A percentile compares a stretch with the other conserved stretches of the same genome.
phyloP scores from a whole-genome alignment of 2,113 vertebrate species.

The Pedionomus torquatus region DNA sequence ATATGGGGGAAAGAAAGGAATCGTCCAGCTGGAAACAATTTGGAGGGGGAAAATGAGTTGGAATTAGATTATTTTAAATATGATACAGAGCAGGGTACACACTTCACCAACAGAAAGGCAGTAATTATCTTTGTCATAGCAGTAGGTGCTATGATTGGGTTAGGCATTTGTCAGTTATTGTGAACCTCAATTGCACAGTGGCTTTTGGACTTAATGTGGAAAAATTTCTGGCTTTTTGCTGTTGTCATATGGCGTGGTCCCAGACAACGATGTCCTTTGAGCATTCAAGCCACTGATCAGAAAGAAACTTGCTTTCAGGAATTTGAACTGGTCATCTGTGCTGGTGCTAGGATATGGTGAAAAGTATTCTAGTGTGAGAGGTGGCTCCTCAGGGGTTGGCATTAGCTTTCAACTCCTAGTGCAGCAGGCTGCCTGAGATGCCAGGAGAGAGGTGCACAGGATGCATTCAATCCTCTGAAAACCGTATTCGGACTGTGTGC shows the following conservation, averaged over 20 bases:
- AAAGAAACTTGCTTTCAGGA: neutral
- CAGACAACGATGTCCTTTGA: neutral
- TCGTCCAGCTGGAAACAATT: constrained; percentile 49
- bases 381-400: neutral
- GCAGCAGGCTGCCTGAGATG: neutral
- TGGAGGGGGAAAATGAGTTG: constrained; percentile 36
- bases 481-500: neutral
- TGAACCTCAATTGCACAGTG: neutral
- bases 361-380: neutral
- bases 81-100: constrained; percentile 31
- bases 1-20: constrained; percentile 11
- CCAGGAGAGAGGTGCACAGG: neutral
- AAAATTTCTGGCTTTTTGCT: neutral
- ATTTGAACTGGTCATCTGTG: neutral
- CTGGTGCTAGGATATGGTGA: neutral
- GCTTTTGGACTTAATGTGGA: neutral
- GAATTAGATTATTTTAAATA: constrained; percentile 64
- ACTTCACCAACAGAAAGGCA: neutral
- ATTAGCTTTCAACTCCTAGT: neutral
- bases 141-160: constrained; percentile 51
- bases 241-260: neutral
- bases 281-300: neutral
- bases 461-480: neutral
- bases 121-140: constrained; percentile 38
- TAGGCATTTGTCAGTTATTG: constrained; percentile 35